Conservation (phyloP, 2,888 invertebrate genomes). For the Folsomia candida region DNA sequence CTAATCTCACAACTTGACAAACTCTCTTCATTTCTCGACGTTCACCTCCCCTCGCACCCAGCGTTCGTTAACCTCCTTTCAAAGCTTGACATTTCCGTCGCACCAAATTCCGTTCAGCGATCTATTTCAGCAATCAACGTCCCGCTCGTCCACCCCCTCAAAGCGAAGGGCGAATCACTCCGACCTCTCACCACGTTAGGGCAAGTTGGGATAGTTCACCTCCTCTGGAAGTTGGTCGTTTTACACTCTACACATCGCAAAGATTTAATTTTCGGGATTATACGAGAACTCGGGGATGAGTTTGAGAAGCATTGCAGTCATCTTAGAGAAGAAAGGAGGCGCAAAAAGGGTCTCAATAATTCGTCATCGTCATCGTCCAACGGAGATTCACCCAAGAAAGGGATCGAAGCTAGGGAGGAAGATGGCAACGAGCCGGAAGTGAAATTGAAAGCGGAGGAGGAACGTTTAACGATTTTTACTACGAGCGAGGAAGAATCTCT, state of each 20-base stretch:
- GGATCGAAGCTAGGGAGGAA: no score
- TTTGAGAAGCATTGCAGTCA: conserved; percentile 33
- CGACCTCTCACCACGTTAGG: conserved; percentile 46
- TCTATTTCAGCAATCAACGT: conserved; percentile 25
- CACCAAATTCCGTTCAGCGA: neutral
- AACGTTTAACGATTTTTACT: no score
- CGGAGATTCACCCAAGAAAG: neutral
- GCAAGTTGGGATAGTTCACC: conserved; percentile 38
- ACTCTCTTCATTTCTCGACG: neutral
- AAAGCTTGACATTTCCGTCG: neutral
- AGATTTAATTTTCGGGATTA: conserved; percentile 46
- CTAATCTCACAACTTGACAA: neutral
- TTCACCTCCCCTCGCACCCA: neutral
- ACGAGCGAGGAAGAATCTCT: no score
- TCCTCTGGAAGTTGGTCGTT: conserved; percentile 40
- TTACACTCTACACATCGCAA: conserved; percentile 24
- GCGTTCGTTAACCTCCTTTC: neutral
- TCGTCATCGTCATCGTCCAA: neutral
- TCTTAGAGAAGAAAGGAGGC: conserved; percentile 15
- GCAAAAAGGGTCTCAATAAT: no score
- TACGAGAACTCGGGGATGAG: conserved; percentile 32
- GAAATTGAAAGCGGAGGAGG: no score
- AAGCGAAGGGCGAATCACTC: conserved; percentile 44
- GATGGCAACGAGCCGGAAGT: no score
- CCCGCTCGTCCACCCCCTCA: conserved; percentile 45